Base-by-base conservation (phyloP, 2,888 invertebrate genomes). In the Morpho deidamia region DNA sequence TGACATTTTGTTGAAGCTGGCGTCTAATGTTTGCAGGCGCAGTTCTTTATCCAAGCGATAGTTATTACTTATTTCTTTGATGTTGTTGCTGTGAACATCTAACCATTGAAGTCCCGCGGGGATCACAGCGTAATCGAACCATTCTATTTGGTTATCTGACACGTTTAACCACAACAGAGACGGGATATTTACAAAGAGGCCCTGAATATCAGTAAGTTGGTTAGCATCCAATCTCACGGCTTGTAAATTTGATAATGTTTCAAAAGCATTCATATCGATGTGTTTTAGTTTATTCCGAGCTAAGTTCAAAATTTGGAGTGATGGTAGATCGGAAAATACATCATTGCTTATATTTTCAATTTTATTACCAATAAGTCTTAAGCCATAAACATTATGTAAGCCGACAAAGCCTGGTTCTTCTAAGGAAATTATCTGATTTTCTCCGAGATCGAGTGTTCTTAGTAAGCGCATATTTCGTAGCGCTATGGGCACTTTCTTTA, bases 301-400 rank as follows among this genome's bases (percentile, higher is more conserved):
- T 63, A 98, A 90, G 84, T 97, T 97, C 53, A 97, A 85, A 67
- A 96, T 95, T 81, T 97, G 96, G 64, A 97, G 78, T 4, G 94
- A 93, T 2, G 95, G 95, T 63, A 97, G 83, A 74, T 95, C 95
- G 23, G 93, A 91, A 68, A 97, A 95, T 50, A 94, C 93, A 62
- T 94, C 93, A 84, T 93, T 94, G 63, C 94, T 95, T 63, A 96
- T 94, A 74, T 95, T 96, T 72, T 93, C 93, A 69, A 96, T 92
- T 81, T 94, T 94, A 87, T 98, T 98, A 61, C 96, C 96, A 70
- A 97, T 96, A 74, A 99, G 90, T 59, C 97, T 92, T 63, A 99
- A 88, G 11, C 96, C 96, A 76, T 96, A 96, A 55, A 99, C 92
- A 77, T 95, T 96, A 63, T 93, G 93, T 90, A 98, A 92, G 44